These are phyloP conservation scores for Coregonus ussuriensis DNA, from an alignment of 2,797 vertebrate genomes.

Conservation along the genomic window DNA sequence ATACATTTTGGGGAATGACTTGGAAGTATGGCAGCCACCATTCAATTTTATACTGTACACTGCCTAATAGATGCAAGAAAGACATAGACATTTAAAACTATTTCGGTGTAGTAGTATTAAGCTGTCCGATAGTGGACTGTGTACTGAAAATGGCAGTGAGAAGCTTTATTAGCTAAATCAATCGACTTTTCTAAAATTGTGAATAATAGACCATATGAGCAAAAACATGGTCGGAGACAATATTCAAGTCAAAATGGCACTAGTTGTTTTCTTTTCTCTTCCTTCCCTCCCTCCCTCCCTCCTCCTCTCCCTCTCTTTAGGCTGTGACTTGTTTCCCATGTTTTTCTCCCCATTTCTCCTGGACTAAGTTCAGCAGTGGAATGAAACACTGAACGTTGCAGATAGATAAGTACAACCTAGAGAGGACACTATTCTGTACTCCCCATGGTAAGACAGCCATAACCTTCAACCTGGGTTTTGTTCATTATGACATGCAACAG, in stretches of 20 bases:
- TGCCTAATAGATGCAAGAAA: neutral
- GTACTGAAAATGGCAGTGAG: neutral
- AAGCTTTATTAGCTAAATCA: neutral
- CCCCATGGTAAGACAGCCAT: no score
- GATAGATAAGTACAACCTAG: neutral
- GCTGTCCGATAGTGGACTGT: neutral
- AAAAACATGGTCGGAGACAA: neutral
- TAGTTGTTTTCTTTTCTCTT: neutral
- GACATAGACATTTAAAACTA: neutral
- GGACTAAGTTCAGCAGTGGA: neutral
- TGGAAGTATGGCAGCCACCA: neutral
- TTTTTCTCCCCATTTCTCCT: neutral
- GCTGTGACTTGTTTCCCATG: neutral
- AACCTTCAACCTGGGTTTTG: neutral
- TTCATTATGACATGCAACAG: neutral
- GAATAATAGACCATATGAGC: neutral
- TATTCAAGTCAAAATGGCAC: constrained; percentile 17
- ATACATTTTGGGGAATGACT: neutral
- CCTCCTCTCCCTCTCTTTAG: neutral
- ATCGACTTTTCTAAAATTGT: neutral
- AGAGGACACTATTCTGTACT: neutral
- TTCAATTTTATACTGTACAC: neutral
- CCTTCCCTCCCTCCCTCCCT: neutral
- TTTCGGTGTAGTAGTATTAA: neutral
- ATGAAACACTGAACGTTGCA: neutral